Conservation (phyloP, 2,888 invertebrate genomes). For the Argyresthia albistria region DNA sequence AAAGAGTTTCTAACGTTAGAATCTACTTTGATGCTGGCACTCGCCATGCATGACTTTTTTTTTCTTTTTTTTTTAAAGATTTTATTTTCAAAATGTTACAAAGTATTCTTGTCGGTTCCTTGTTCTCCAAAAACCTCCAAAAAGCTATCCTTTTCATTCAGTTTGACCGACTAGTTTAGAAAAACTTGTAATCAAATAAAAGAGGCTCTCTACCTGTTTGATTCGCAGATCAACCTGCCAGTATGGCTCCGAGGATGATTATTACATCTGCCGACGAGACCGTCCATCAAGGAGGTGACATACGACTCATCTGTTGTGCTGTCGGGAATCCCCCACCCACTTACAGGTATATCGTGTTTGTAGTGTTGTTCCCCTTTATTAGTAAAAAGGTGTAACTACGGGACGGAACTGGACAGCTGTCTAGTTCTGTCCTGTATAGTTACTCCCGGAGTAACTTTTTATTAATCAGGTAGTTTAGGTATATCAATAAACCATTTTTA, state of each 20-base stretch:
- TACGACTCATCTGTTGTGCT: conserved; percentile 79
- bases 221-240: conserved; percentile 49
- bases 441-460: too few relatives aligned
- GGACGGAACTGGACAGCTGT: too few relatives aligned
- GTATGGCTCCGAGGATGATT: conserved; percentile 79
- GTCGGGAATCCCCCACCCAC: conserved; percentile 80
- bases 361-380: too few relatives aligned
- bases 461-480: too few relatives aligned
- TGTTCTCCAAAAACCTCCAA: too few relatives aligned
- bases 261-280: conserved; percentile 76
- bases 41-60: background rate
- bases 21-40: too few relatives aligned
- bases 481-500: conserved; percentile 10
- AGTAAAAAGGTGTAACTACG: too few relatives aligned
- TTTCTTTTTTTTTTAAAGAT: background rate
- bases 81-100: too few relatives aligned
- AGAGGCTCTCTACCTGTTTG: background rate
- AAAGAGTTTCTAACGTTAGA: too few relatives aligned
- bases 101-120: too few relatives aligned
- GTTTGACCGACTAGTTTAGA: background rate
- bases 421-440: too few relatives aligned
- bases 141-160: background rate
- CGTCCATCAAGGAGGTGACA: conserved; percentile 76
- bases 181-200: background rate
- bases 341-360: conserved; percentile 78